Evolutionary conservation across 2,888 invertebrate genomes (phyloP), one percentile per base, ranked within the genome.

Genomic region (Machimus rusticus): DNA sequence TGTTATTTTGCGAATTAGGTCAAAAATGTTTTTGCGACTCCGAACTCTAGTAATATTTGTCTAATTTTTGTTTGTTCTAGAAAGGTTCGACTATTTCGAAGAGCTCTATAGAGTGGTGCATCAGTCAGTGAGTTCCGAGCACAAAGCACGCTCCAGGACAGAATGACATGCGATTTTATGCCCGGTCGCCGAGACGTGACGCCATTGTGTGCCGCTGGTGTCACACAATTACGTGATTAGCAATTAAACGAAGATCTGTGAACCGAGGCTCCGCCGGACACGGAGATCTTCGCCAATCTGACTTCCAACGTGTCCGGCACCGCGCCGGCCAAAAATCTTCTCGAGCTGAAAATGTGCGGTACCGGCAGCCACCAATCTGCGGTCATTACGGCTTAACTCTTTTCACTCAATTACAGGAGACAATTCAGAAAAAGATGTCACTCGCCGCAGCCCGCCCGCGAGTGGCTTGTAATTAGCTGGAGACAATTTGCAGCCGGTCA

Each of bases 341-440:
- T 46, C 85, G 39, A n/a, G 6, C 19, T 28, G 28, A 23, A 39
- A 85, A 74, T 74, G 37, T 74, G 43, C 74, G 85, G 74, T 74
- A 74, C 34, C 74, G 43, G 84, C 43, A 84, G 43, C 46, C 85
- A 31, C 14, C 74, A 85, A 74, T 85, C 74, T 74, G 74, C 28
- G 85, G 85, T 85, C 85, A 74, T 85, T 85, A 85, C 74, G 74
- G 85, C 46, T 85, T 74, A 46, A 85, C 85, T 85, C 74, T 85
- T 74, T 46, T 74, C 85, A 74, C 85, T 85, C 46, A 85, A 85
- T 85, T 85, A 85, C 85, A 85, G 85, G 74, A 85, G 74, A 74
- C 82, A 82, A 31, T 74, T 74, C 46, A 34, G 84, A 74, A 85
- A 85, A 85, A 85, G 85, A 85, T 46, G 85, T 85, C 85, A 43